phyloP scores from a whole-genome alignment of 2,113 vertebrate genomes.

The Callipepla californica region DNA sequence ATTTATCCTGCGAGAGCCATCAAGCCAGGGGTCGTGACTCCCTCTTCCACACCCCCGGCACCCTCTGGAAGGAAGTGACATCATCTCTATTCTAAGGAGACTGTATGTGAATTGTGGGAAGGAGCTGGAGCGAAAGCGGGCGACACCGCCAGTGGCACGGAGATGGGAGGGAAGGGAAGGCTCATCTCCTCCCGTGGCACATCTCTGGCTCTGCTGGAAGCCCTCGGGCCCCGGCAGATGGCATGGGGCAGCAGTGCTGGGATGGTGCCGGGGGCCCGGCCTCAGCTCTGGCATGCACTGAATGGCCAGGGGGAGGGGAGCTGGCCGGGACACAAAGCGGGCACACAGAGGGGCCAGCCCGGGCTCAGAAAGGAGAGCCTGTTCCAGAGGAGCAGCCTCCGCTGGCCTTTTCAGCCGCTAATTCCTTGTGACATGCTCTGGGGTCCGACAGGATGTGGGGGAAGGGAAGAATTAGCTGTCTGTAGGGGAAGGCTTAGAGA shows the following conservation, averaged over 20 bases:
- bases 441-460: slow-evolving; percentile 56
- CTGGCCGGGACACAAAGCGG: slow-evolving; percentile 64
- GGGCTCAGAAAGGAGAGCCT: slow-evolving; percentile 33
- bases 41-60: slow-evolving; percentile 56
- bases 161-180: background rate
- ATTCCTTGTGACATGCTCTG: slow-evolving; percentile 60
- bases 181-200: background rate
- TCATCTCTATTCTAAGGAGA: slow-evolving; percentile 76
- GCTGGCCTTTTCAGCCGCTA: slow-evolving; percentile 51
- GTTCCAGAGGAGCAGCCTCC: slow-evolving; percentile 48
- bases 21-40: slow-evolving; percentile 68
- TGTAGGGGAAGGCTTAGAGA: slow-evolving; percentile 52
- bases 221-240: background rate
- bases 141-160: background rate
- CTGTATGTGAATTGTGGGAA: slow-evolving; percentile 65
- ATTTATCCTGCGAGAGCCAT: background rate
- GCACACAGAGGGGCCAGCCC: slow-evolving; percentile 29
- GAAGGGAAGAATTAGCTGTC: slow-evolving; percentile 55
- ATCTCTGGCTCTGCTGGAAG: background rate
- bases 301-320: slow-evolving; percentile 47
- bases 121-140: slow-evolving; percentile 6
- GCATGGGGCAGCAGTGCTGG: background rate
- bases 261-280: background rate
- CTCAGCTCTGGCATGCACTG: background rate
- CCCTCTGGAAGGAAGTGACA: slow-evolving; percentile 78